Evolutionary conservation across 2,113 vertebrate species (phyloP).

Genomic region (Boleophthalmus pectinirostris): DNA sequence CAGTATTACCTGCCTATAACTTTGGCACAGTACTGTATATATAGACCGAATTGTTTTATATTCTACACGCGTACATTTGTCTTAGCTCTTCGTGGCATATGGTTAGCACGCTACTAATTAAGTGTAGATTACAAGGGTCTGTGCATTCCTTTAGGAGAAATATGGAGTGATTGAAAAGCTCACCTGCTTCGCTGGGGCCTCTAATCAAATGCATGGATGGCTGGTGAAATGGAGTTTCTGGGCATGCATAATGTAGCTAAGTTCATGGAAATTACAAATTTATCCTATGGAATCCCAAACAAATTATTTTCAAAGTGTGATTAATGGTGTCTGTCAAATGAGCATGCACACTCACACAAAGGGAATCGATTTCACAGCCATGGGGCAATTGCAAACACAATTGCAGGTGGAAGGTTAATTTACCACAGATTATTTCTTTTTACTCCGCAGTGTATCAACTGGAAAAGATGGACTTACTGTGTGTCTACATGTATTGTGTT

Average conservation of each 20-base stretch:
- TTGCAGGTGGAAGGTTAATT: slow-evolving; percentile 40
- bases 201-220: slow-evolving; percentile 66
- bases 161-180: slow-evolving; percentile 38
- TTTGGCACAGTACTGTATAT: too few species aligned
- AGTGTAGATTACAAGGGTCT: slow-evolving; percentile 39
- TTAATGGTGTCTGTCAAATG: slow-evolving; percentile 67
- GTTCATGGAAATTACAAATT: slow-evolving; percentile 65
- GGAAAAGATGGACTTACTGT: not conserved
- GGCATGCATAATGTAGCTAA: slow-evolving; percentile 55
- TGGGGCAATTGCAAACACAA: slow-evolving; percentile 48
- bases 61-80: slow-evolving; percentile 7
- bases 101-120: slow-evolving; percentile 39
- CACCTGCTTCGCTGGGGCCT: slow-evolving; percentile 53
- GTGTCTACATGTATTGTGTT: not conserved
- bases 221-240: slow-evolving; percentile 53
- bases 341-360: slow-evolving; percentile 12
- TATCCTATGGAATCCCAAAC: slow-evolving; percentile 59
- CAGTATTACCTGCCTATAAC: too few species aligned
- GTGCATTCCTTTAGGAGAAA: slow-evolving; percentile 27
- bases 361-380: slow-evolving; percentile 45
- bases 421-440: slow-evolving; percentile 19
- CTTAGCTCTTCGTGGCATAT: slow-evolving; percentile 10
- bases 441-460: slow-evolving; percentile 13
- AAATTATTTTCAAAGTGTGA: slow-evolving; percentile 74
- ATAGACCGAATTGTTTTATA: not conserved